phyloP scores from a whole-genome alignment of 1,140 invertebrate species.

The Aricia agestis region DNA sequence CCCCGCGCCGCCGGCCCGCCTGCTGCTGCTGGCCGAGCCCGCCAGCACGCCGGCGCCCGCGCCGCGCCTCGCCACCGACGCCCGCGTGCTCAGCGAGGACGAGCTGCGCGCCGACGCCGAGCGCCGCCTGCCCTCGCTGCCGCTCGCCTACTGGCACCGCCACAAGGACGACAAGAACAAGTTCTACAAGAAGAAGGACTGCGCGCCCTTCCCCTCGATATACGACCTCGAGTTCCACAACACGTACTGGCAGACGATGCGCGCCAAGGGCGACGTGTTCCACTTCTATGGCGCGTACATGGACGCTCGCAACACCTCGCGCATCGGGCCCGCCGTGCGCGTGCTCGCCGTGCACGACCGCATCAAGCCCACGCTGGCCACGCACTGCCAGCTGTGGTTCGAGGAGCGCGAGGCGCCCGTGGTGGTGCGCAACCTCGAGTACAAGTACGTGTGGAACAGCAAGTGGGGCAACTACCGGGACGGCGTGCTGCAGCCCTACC shows the following conservation, averaged over 20 bases:
- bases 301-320: conserved; percentile 85
- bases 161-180: conserved; percentile 84
- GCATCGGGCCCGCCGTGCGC: conserved; percentile 87
- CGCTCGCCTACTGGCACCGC: conserved; percentile 89
- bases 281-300: conserved; percentile 93
- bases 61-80: conserved; percentile 75
- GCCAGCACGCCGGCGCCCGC: conserved; percentile 55
- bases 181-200: conserved; percentile 84
- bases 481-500: conserved; percentile 92
- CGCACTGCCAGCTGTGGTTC: conserved; percentile 94
- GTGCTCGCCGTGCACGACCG: conserved; percentile 94
- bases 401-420: conserved; percentile 87
- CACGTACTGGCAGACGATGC: conserved; percentile 91
- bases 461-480: conserved; percentile 97
- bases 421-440: conserved; percentile 88
- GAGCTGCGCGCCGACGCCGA: conserved; percentile 86
- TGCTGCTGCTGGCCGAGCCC: conserved; percentile 64
- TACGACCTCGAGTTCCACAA: conserved; percentile 95
- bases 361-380: conserved; percentile 88
- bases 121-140: conserved; percentile 85
- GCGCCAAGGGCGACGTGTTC: conserved; percentile 89
- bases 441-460: conserved; percentile 95
- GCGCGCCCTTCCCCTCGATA: conserved; percentile 88
- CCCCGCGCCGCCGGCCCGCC: conserved; percentile 58
- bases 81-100: conserved; percentile 83